Evolutionary conservation across 2,888 invertebrate genomes (phyloP), one percentile per base, ranked within the genome.

Genomic region (Cheilosia pagana): DNA sequence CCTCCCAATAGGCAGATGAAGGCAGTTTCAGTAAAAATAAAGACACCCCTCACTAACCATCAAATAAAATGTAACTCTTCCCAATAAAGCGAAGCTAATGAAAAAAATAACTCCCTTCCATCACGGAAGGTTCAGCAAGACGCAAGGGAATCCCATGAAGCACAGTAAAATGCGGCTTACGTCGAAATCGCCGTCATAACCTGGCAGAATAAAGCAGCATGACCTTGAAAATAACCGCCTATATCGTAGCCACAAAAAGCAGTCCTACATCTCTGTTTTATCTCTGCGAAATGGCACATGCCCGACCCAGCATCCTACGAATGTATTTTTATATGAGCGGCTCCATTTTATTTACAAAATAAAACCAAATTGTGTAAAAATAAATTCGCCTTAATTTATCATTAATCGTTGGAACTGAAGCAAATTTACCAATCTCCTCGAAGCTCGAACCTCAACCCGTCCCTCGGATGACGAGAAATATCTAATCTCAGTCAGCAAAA

Each of bases 401-500:
- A 39, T 67, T 67, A 67, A 59, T 67, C 50, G 52, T 41, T 14
- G 12, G 31, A 67, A 65, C 41, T 41, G 21, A 48, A 53, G 28
- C 43, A 12, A 31, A 25, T 16, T 12, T n/a, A n/a, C 1, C 19
- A 6, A 31, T 0, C 8, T 28, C 8, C 28, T 28, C 28, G 8
- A 28, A 28, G 8, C 8, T 28, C 21, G 5, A 55, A 57, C 48
- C 59, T 21, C 55, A 59, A 48, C 50, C 52, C 23, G 48, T 50
- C 55, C 28, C 4, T 53, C 43, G 5, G 19, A 45, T 14, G 71
- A 43, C 65, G 62, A 65, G 23, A 21, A 50, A 78, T 65, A n/a
- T n/a, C n/a, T n/a, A 72, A 78, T 72, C 78, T 52, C 43, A 67
- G 65, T 60, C 59, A 65, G 72, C 59, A 72, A 35, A 65, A 67